Conservation (phyloP, 1,140 invertebrate genomes). For the Lithobius niger region DNA sequence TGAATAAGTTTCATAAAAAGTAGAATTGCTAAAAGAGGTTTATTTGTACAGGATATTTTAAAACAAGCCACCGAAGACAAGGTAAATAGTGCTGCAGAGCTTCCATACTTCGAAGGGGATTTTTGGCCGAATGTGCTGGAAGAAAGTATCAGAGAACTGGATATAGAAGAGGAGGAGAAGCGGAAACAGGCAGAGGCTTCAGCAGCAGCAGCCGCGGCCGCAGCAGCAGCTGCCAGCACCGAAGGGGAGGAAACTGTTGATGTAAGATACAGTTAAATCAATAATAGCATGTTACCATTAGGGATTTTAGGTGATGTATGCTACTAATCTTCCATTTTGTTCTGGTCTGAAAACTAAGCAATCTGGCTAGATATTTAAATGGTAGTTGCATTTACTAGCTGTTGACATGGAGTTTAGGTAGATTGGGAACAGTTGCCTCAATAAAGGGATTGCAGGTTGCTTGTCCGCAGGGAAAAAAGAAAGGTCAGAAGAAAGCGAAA, state of each 20-base stretch:
- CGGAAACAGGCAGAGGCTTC: slow-evolving; percentile 83
- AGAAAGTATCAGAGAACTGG: slow-evolving; percentile 96
- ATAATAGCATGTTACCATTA: too few relatives aligned
- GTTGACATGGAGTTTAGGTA: too few relatives aligned
- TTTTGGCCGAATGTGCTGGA: slow-evolving; percentile 99
- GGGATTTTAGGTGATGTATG: too few relatives aligned
- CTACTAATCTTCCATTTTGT: too few relatives aligned
- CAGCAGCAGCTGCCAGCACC: slow-evolving; percentile 46
- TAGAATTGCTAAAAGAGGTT: too few relatives aligned
- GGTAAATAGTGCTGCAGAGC: slow-evolving; percentile 81
- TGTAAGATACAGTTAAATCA: too few relatives aligned
- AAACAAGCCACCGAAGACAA: slow-evolving; percentile 99
- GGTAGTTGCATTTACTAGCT: too few relatives aligned
- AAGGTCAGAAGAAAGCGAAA: slow-evolving; percentile 93
- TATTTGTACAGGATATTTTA: slow-evolving; percentile 62
- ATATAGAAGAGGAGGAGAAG: slow-evolving; percentile 94
- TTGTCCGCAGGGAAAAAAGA: slow-evolving; percentile 81
- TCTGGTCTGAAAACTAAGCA: too few relatives aligned
- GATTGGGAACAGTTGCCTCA: too few relatives aligned
- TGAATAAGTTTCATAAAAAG: neutral
- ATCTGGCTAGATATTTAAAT: too few relatives aligned
- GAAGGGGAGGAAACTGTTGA: slow-evolving; percentile 20
- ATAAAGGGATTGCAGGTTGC: too few relatives aligned
- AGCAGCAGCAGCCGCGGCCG: slow-evolving; percentile 62
- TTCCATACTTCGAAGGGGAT: slow-evolving; percentile 99